Percentiles rank a stretch among this genome's conserved stretches.
Conservation (phyloP, 2,797 vertebrate genomes). For the Odontamblyopus lacepedii region DNA sequence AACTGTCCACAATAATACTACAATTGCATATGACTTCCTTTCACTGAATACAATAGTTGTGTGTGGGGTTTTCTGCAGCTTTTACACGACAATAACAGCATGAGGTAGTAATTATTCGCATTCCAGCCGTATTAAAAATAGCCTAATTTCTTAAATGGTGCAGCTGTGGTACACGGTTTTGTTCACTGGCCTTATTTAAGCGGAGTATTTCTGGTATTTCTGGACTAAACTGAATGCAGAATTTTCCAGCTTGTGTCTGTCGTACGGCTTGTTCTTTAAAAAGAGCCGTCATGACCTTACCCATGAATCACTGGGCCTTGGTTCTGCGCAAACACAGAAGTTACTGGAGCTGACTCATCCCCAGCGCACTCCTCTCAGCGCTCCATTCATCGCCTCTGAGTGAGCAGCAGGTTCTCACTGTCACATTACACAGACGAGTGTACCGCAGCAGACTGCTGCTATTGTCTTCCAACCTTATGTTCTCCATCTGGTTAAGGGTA, state of each 20-base stretch:
- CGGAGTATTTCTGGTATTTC: slow-evolving; percentile 24
- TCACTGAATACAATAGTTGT: too few relatives aligned
- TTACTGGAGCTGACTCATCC: slow-evolving; percentile 58
- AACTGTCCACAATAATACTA: too few relatives aligned
- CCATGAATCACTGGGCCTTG: slow-evolving; percentile 55
- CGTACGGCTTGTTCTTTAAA: slow-evolving; percentile 33
- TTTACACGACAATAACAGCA: too few relatives aligned
- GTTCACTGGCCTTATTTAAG: slow-evolving; percentile 14
- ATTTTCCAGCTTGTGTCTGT: slow-evolving; percentile 28
- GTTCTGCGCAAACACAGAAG: slow-evolving; percentile 48
- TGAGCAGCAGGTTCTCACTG: slow-evolving; percentile 36
- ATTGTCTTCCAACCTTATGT: too few relatives aligned
- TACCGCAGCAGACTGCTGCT: too few relatives aligned
- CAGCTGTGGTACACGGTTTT: background rate
- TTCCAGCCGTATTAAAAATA: slow-evolving; percentile 9
- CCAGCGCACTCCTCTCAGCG: slow-evolving; percentile 25
- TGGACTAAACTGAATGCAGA: slow-evolving; percentile 36
- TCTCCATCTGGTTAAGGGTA: too few relatives aligned
- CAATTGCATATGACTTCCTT: too few relatives aligned
- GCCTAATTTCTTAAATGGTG: slow-evolving; percentile 13
- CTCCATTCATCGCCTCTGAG: slow-evolving; percentile 19
- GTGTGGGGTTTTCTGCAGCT: too few relatives aligned
- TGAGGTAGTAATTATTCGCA: too few relatives aligned
- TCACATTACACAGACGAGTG: slow-evolving; percentile 43
- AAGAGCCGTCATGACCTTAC: slow-evolving; percentile 35